These are phyloP conservation scores for Nephotettix cincticeps DNA, from an alignment of 1,140 invertebrate genomes.

Conservation along the genomic window DNA sequence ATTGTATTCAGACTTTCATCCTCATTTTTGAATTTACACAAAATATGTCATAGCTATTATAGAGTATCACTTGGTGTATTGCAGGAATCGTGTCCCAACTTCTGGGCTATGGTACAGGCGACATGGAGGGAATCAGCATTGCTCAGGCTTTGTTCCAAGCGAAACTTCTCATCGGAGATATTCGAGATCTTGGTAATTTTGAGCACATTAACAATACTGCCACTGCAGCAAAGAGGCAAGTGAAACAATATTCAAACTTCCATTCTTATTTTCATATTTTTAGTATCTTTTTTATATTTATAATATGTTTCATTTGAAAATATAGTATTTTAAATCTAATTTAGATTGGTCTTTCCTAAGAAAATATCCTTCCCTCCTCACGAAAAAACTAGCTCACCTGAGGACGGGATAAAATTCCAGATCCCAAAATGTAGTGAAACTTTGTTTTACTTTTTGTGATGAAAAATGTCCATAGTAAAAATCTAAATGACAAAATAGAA, in stretches of 20 bases:
- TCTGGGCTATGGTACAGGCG: slow-evolving; percentile 49
- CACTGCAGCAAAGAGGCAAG: not conserved
- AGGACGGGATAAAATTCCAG: no score
- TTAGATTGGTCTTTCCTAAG: no score
- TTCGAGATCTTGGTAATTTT: slow-evolving; percentile 54
- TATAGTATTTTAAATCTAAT: not conserved
- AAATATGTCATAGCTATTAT: no score
- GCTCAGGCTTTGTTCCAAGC: slow-evolving; percentile 60
- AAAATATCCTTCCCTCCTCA: no score
- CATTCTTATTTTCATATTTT: not conserved
- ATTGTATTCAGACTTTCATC: no score
- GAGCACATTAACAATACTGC: slow-evolving; percentile 33
- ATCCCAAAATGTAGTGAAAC: no score
- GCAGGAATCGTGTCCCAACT: slow-evolving; percentile 42
- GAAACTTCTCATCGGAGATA: slow-evolving; percentile 53
- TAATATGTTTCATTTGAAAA: not conserved
- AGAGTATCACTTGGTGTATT: not conserved
- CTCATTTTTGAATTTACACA: no score
- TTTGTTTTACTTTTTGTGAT: no score
- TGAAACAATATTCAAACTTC: not conserved
- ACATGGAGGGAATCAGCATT: slow-evolving; percentile 57
- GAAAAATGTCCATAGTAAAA: no score
- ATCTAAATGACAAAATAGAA: no score
- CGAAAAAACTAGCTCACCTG: no score
- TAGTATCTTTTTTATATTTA: not conserved